Evolutionary conservation across 92 coral and sea anemone genomes (phyloP), one percentile per base, ranked within the genome.

Genomic region (Paramuricea clavata): DNA sequence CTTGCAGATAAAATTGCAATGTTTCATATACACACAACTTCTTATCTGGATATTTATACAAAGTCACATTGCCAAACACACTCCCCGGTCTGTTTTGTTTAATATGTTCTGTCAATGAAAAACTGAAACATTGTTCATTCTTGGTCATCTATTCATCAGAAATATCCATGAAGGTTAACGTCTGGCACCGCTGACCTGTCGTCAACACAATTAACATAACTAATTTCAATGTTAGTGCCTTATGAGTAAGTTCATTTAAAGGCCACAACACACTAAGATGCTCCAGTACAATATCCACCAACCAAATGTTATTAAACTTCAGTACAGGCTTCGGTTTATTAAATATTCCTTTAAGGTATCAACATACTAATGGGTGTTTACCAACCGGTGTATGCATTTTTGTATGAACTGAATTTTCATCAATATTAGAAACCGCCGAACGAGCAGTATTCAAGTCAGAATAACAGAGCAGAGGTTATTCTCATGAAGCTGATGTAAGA

Each of bases 21-120:
- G 92, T 92, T 74, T 85, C 69, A 72, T 92, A 91, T 11, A 78
- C 94, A 64, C 87, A 91, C 76, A 91, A 54, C 73, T 91, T 82
- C 47, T 61, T 41, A 3, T 49, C 89, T 15, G 76, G 69, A 69
- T 87, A 87, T 44, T 78, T 56, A 77, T 65, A 73, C 12, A 91
- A 80, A 22, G 84, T 60, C 0, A 91, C 69, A 49, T 88, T 88
- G 1, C 94, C 92, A 73, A 88, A 91, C 3, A 84, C 94, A 13
- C 13, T 81, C n/a, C n/a, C n/a, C n/a, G n/a, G n/a, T n/a, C n/a
- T n/a, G n/a, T n/a, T n/a, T n/a, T n/a, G n/a, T n/a, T 92, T 86
- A 35, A 92, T 28, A 44, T 85, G 90, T 42, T 85, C 88, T 2
- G 92, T 88, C 30, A 89, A 68, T n/a, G 61, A 83, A 74, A 91